A percentile compares a stretch with the other conserved stretches of the same genome.
Conservation (phyloP, 2,113 vertebrate genomes). For the Prunella fulvescens region DNA sequence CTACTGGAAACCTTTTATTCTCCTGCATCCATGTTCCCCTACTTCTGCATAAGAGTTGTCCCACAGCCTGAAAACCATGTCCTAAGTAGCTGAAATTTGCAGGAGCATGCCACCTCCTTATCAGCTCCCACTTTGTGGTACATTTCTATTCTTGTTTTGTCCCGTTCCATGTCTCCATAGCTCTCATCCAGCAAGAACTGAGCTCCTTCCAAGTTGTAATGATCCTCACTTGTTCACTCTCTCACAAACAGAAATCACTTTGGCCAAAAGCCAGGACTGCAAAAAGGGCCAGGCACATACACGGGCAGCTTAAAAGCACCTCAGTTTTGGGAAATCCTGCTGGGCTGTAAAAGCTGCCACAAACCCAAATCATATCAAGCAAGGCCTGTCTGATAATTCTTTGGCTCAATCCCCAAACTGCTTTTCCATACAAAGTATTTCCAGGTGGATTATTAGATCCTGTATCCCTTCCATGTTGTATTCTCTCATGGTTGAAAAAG, state of each 20-base stretch:
- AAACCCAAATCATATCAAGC: slow-evolving; percentile 50
- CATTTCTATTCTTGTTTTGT: not conserved
- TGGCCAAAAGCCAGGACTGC: slow-evolving; percentile 28
- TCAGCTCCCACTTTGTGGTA: not conserved
- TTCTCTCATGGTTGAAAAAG: not conserved
- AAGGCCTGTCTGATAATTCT: slow-evolving; percentile 40
- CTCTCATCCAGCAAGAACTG: not conserved
- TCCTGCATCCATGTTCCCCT: not conserved
- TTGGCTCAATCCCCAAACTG: slow-evolving; percentile 39
- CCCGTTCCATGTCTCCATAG: not conserved
- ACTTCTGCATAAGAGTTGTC: not conserved
- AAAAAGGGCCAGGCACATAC: slow-evolving; percentile 30
- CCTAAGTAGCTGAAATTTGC: not conserved
- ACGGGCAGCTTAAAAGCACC: not conserved
- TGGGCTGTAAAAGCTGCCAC: slow-evolving; percentile 54
- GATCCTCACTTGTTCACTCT: slow-evolving; percentile 28
- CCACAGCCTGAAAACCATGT: not conserved
- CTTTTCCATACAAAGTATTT: slow-evolving; percentile 45
- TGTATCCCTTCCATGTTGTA: slow-evolving; percentile 12
- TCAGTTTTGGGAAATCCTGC: slow-evolving; percentile 53
- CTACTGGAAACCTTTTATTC: not conserved
- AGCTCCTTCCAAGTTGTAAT: slow-evolving; percentile 7
- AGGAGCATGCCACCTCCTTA: not conserved
- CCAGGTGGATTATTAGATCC: slow-evolving; percentile 55
- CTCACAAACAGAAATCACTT: not conserved